Base-by-base conservation (phyloP, 2,797 vertebrate species). In the Mormyrops attenuatus region DNA sequence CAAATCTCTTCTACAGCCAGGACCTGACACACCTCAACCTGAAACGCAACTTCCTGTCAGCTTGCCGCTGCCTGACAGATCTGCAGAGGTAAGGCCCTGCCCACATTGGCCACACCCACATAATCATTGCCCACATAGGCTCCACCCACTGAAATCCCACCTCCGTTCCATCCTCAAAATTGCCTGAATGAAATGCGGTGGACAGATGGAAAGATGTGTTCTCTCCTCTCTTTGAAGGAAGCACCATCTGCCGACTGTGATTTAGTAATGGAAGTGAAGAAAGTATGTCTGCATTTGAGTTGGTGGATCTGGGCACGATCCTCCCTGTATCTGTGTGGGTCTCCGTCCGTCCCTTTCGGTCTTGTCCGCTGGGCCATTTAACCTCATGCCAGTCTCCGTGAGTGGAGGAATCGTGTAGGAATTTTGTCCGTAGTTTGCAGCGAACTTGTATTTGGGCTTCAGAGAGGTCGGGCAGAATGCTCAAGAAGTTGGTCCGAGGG, bases 1-100 rank as follows among this genome's bases (percentile, higher is more conserved):
- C 96, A 91, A 98, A 99, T 92, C 96, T 99, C 89, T 98, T 99
- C 95, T 99, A 98, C 93, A 99, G 98, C 95, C 98, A 99, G 91
- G 98, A 99, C 94, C 97, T 99, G 92, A 99, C 98, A 91, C 98
- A 99, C 94, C 98, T 99, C 94, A 99, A 99, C 93, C 96, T 99
- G 92, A 99, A 99, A 94, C 98, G 99, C 93, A 99, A 99, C 95
- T 98, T 99, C 92, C 95, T 99, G 93, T 95, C 96, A 0, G 91
- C 95, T 41, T 96, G 96, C 92, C 95, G 96, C 91, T 96, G 96
- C 0, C 96, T 99, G 90, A 95, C 94, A 90, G 97, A 98, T 90
- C 96, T 99, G 88, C 98, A 98, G 94, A 98, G 98, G 98, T 99
- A 96, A 82, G 57, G n/a, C 55, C 11, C 17, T 3, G 49, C 63